A percentile compares a stretch with the other conserved stretches of the same genome.
These are phyloP conservation scores for Diorhabda carinulata DNA, from an alignment of 1,140 invertebrate genomes.

Conservation along the genomic window DNA sequence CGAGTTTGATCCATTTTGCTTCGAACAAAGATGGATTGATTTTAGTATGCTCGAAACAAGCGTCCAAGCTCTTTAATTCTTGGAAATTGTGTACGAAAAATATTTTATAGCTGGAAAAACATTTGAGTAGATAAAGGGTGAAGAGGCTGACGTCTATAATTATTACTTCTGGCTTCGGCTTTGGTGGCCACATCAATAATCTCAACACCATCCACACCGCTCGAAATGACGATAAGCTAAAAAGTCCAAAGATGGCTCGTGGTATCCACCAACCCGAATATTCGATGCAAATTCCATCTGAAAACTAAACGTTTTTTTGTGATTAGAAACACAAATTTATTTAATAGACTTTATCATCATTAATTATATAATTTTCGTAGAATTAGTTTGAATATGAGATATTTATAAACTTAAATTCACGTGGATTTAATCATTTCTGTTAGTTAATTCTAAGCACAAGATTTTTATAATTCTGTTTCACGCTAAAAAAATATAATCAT, in stretches of 20 bases:
- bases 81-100: slow-evolving; percentile 36
- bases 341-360: no score
- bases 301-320: slow-evolving; percentile 18
- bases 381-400: no score
- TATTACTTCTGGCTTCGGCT: slow-evolving; percentile 31
- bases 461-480: no score
- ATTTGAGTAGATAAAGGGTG: slow-evolving; percentile 33
- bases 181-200: slow-evolving; percentile 32
- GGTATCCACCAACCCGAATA: slow-evolving; percentile 39
- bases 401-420: no score
- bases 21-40: slow-evolving; percentile 33
- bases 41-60: slow-evolving; percentile 28
- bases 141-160: slow-evolving; percentile 35
- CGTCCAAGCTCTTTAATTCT: slow-evolving; percentile 26
- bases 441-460: no score
- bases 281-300: slow-evolving; percentile 24
- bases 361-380: no score
- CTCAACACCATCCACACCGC: slow-evolving; percentile 34
- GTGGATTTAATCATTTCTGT: no score
- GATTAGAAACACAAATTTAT: no score
- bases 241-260: slow-evolving; percentile 25
- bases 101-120: slow-evolving; percentile 30
- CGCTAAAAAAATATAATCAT: no score
- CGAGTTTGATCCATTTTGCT: slow-evolving; percentile 34
- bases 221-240: slow-evolving; percentile 27